Evolutionary conservation across 2,113 vertebrate species (phyloP).

Genomic region (Sprattus sprattus): DNA sequence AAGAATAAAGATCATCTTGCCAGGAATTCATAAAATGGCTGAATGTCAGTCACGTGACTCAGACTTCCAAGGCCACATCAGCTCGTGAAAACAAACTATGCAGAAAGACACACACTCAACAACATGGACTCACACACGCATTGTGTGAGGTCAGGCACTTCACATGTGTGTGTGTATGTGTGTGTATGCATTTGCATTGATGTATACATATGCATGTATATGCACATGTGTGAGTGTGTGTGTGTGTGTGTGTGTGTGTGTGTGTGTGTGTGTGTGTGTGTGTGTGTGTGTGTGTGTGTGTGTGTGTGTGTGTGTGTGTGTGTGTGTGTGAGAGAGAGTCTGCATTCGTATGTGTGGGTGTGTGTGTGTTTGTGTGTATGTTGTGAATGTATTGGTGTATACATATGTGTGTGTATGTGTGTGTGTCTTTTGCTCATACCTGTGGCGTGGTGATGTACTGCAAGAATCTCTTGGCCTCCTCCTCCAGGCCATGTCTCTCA

Average conservation of each 20-base stretch:
- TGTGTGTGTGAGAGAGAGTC: background rate
- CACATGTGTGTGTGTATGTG: background rate
- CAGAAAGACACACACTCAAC: too few species aligned
- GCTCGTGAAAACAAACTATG: too few species aligned
- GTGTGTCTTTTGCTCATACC: slow-evolving; percentile 59
- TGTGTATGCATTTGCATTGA: too few species aligned
- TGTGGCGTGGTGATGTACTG: slow-evolving; percentile 86
- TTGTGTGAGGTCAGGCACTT: background rate
- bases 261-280: too few species aligned
- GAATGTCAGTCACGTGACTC: too few species aligned
- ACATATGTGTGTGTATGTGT: slow-evolving; percentile 24
- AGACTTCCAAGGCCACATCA: too few species aligned
- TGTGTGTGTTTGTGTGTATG: background rate
- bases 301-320: background rate
- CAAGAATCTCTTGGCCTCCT: slow-evolving; percentile 87
- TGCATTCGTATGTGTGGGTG: background rate
- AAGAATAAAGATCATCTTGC: too few species aligned
- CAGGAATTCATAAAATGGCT: too few species aligned
- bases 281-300: too few species aligned
- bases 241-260: background rate
- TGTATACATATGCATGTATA: background rate
- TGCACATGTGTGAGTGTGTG: background rate
- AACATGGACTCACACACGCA: too few species aligned
- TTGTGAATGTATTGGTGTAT: too few species aligned
- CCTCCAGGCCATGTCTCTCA: slow-evolving; percentile 76